These are phyloP conservation scores for Rhynchomys soricoides DNA, from an alignment of 2,113 vertebrate species.

Conservation along the genomic window DNA sequence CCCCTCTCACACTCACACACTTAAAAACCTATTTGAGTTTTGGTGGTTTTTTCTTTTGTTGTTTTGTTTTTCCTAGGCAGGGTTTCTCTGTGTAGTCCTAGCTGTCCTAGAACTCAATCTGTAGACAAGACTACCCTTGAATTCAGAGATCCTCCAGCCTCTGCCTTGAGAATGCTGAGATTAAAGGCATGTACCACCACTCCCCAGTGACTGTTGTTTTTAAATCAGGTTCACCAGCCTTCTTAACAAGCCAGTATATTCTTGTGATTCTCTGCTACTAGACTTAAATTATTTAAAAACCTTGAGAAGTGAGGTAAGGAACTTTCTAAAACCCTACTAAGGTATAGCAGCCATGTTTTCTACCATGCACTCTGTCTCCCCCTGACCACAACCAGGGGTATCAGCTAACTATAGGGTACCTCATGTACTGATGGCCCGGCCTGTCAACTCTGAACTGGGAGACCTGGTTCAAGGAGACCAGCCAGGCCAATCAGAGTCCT, in stretches of 20 bases:
- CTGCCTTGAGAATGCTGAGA: not conserved
- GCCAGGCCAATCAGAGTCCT: not conserved
- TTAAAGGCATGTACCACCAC: not conserved
- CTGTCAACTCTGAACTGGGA: not conserved
- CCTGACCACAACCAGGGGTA: not conserved
- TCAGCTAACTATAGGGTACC: not conserved
- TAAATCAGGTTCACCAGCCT: not conserved
- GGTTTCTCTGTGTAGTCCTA: not conserved
- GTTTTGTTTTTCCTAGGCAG: not conserved
- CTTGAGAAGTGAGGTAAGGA: slow-evolving; percentile 10
- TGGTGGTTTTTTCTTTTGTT: not conserved
- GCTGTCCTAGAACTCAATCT: not conserved
- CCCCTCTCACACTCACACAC: not conserved
- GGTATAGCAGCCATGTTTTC: not conserved
- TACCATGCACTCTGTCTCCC: not conserved
- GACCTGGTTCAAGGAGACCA: not conserved
- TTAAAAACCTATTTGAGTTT: not conserved
- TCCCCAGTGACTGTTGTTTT: not conserved
- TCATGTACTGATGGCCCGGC: not conserved
- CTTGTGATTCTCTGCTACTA: not conserved
- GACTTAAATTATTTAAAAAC: slow-evolving; percentile 32
- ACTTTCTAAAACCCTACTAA: not conserved
- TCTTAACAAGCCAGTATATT: not conserved
- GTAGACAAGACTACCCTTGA: not conserved
- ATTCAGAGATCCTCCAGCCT: not conserved